A percentile compares a stretch with the other conserved stretches of the same genome.
These are phyloP conservation scores for Alloplasta piceator DNA, from an alignment of 2,888 invertebrate genomes.

Conservation along the genomic window DNA sequence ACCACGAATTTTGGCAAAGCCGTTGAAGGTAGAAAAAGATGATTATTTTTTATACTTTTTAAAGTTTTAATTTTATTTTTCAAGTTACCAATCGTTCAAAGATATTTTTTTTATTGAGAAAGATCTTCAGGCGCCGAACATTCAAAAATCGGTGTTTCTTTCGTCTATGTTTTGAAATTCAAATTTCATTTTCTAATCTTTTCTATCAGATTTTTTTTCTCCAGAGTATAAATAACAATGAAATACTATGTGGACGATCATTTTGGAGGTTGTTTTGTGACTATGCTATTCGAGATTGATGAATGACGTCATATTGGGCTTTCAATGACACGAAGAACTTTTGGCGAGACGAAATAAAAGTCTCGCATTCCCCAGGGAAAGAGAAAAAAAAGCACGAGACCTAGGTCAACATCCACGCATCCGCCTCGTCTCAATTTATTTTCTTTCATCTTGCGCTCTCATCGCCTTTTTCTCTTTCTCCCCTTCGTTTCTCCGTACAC, in stretches of 20 bases:
- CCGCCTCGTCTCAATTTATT: slow-evolving; percentile 16
- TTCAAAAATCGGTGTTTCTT: too few relatives aligned
- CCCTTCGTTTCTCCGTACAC: background rate
- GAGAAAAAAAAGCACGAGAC: slow-evolving; percentile 38
- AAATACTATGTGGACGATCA: background rate
- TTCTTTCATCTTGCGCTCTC: slow-evolving; percentile 28
- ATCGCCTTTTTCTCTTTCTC: background rate
- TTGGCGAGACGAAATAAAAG: background rate
- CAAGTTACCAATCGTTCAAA: too few relatives aligned
- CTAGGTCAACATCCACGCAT: slow-evolving; percentile 47
- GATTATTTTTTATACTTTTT: too few relatives aligned
- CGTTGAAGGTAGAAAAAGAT: too few relatives aligned
- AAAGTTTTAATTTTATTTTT: too few relatives aligned
- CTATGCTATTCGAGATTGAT: background rate
- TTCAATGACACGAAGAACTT: too few relatives aligned
- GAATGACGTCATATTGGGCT: background rate
- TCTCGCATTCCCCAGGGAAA: background rate
- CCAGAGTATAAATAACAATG: slow-evolving; percentile 7
- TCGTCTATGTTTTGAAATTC: too few relatives aligned
- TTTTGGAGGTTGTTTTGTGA: slow-evolving; percentile 6
- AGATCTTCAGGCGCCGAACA: too few relatives aligned
- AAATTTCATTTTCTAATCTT: background rate
- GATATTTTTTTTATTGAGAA: too few relatives aligned
- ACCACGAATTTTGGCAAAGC: too few relatives aligned
- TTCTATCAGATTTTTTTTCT: background rate